Evolutionary conservation across 2,113 vertebrate genomes (phyloP), one percentile per base, ranked within the genome.

Genomic region (Hucho hucho): DNA sequence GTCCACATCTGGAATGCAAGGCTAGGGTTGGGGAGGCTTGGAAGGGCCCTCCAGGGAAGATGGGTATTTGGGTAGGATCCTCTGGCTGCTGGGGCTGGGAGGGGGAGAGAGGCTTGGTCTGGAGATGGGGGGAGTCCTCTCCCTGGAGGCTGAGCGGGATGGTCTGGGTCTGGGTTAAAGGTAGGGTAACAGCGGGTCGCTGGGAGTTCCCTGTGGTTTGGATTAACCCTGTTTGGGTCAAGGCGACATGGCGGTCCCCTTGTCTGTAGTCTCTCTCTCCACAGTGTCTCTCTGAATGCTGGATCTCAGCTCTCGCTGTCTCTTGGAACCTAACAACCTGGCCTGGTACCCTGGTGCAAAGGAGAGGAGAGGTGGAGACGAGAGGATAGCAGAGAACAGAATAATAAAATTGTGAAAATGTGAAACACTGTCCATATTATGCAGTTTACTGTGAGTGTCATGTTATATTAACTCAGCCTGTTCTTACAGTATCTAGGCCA

Each of bases 321-420:
- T 74, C 88, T 89, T 93, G 94, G 74, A 93, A 89, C 74, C 93
- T 89, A 70, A 89, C 91, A 69, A 86, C 92, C 69, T 85, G 95
- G 83, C 89, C 92, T 77, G 92, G 88, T 78, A 92, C 88, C 84
- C 97, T 99, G 92, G 25, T 14, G 64, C 69, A 75, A 63, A 49
- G 7, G 24, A 85, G 14, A 75, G 47, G 18, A 29, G 24, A 12
- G 58, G 58, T 2, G 63, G 24, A 29, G 24, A 29, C 6, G 22
- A 28, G 64, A 16, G 61, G 61, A 24, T 18, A 12, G 61, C 18
- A 24, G n/a, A 61, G 58, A 22, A 61, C 20, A 22, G 9, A 24
- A 22, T 22, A 11, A 61, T 6, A 2, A 24, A 24, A 53, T 4
- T 7, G 58, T 61, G 58, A 61, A 61, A 24, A 53, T 53, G 49